These are phyloP conservation scores for Gonatopus flavifemur DNA, from an alignment of 1,140 invertebrate genomes.

Conservation along the genomic window DNA sequence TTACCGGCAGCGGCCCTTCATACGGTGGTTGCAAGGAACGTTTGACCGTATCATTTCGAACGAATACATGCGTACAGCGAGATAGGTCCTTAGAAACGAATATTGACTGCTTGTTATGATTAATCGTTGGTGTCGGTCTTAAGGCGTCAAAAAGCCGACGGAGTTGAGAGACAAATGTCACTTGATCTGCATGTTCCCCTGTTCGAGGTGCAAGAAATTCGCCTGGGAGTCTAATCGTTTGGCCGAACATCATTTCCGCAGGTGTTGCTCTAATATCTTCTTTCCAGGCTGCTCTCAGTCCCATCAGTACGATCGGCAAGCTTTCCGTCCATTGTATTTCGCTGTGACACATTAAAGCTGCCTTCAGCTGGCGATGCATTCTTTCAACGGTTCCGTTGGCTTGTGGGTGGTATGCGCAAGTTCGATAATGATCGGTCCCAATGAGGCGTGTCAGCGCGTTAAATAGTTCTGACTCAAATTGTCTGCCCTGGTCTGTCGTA, in stretches of 20 bases:
- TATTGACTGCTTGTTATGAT: not conserved
- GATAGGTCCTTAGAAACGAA: not conserved
- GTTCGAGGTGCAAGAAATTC: not conserved
- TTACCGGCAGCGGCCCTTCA: not conserved
- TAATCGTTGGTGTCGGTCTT: not conserved
- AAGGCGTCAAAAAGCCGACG: too few relatives aligned
- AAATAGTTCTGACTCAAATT: slow-evolving; percentile 44
- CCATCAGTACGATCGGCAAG: slow-evolving; percentile 26
- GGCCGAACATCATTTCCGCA: slow-evolving; percentile 35
- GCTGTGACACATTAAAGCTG: slow-evolving; percentile 17
- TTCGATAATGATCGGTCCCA: slow-evolving; percentile 28
- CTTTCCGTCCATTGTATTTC: slow-evolving; percentile 12
- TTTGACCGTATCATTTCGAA: not conserved
- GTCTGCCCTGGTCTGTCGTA: slow-evolving; percentile 39
- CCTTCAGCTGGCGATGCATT: slow-evolving; percentile 25
- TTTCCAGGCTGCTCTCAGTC: slow-evolving; percentile 18
- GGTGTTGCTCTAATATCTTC: slow-evolving; percentile 28
- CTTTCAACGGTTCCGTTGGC: slow-evolving; percentile 34
- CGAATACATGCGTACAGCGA: not conserved
- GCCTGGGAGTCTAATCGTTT: slow-evolving; percentile 20
- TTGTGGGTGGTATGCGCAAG: slow-evolving; percentile 41
- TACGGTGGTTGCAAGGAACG: not conserved
- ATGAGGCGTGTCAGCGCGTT: slow-evolving; percentile 21
- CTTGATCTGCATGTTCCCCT: too few relatives aligned
- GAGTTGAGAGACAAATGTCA: too few relatives aligned